These are phyloP conservation scores for Cotesia glomerata DNA, from an alignment of 1,140 invertebrate species.

Conservation along the genomic window DNA sequence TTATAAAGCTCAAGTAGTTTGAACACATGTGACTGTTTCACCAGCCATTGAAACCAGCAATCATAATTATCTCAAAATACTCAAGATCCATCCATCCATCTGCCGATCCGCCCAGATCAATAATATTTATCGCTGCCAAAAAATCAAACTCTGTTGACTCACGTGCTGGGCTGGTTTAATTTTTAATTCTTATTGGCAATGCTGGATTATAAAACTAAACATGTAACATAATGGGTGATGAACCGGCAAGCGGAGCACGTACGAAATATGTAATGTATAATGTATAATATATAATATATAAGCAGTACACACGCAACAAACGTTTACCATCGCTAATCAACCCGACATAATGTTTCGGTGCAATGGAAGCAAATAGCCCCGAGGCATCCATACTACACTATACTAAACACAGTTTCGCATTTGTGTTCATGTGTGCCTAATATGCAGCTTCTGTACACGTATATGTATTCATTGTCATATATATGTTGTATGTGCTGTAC, in stretches of 20 bases:
- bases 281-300: not conserved
- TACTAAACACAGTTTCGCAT: too few relatives aligned
- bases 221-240: not conserved
- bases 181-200: not conserved
- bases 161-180: not conserved
- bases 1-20: conserved; percentile 1
- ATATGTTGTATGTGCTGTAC: not conserved
- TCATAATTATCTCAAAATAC: conserved; percentile 2
- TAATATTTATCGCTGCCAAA: not conserved
- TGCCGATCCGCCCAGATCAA: not conserved
- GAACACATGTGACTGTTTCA: not conserved
- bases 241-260: not conserved
- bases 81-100: not conserved
- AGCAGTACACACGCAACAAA: not conserved
- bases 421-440: too few relatives aligned
- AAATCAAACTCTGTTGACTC: too few relatives aligned
- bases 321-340: conserved; percentile 18
- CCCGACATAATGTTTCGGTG: conserved; percentile 4
- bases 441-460: too few relatives aligned
- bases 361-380: conserved; percentile 10
- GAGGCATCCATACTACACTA: not conserved
- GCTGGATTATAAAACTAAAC: not conserved
- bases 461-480: not conserved
- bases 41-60: not conserved
- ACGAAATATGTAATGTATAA: too few relatives aligned